Base-by-base conservation (phyloP, 2,113 vertebrate genomes). In the Cebidichthys violaceus region DNA sequence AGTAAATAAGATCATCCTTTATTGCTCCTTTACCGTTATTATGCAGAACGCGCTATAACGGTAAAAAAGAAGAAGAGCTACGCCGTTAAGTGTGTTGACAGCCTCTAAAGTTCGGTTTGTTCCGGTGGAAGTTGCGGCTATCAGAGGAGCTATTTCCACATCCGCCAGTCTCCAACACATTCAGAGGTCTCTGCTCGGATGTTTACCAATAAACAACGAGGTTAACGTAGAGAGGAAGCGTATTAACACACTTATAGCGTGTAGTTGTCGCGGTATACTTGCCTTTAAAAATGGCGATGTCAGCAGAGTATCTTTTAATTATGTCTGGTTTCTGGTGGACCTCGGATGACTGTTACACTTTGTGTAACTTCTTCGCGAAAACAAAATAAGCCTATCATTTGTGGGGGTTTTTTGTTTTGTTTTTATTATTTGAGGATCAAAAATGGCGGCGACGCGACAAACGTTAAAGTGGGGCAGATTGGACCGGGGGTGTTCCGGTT, bases 91-190 rank as follows among this genome's bases (percentile, higher is more conserved):
- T 31, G 60, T 9, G 2, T 11, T 62, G 10, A 33, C 10, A 13
- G 18, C 45, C 11, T 2, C 8, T 41, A 9, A 43, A 50, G 54
- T 18, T 17, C 6, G 6, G 2, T 6, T 10, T 74, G 55, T 74
- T 74, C 71, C 57, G 71, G 71, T 47, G 57, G 71, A 62, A 62
- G 59, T 62, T 43, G 37, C 24, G 2, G 70, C n/a, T 43, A 43
- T 27, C 37, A 47, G 24, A 62, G 1, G 2, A 75, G 29, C 57
- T 17, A 35, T 50, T 75, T 75, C 72, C 72, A 75, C 71, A 74
- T 74, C 57, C 41, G 70, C 27, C 31, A n/a, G n/a, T n/a, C n/a
- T n/a, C n/a, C n/a, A n/a, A n/a, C n/a, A n/a, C n/a, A n/a, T n/a
- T n/a, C n/a, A n/a, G n/a, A n/a, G n/a, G n/a, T n/a, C n/a, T n/a